phyloP scores from a whole-genome alignment of 2,113 vertebrate species.

The Caloenas nicobarica region DNA sequence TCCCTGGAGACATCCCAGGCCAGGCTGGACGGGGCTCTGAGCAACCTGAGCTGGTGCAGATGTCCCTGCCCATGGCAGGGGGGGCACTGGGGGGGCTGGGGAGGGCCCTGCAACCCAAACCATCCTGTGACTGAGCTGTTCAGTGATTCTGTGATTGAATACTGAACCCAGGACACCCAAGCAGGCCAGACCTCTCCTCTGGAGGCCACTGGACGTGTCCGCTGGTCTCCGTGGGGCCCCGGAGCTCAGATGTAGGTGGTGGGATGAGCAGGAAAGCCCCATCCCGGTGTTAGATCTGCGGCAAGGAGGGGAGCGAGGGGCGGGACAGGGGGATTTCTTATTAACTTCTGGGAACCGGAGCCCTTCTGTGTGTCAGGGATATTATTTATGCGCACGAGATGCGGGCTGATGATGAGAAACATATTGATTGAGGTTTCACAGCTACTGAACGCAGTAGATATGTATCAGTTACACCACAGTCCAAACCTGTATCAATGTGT shows the following conservation, averaged over 20 bases:
- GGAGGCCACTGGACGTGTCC: not conserved
- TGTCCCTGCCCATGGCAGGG: too few species aligned
- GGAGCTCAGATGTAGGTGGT: not conserved
- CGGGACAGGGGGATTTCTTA: not conserved
- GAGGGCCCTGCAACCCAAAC: too few species aligned
- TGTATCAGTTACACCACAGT: conserved; percentile 63
- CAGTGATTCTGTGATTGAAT: too few species aligned
- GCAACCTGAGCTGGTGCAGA: too few species aligned
- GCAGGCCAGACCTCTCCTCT: not conserved
- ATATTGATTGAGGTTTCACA: conserved; percentile 73
- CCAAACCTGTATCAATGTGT: conserved; percentile 73
- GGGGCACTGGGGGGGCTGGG: too few species aligned
- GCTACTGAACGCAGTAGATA: conserved; percentile 61
- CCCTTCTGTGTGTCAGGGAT: not conserved
- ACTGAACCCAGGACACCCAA: accelerated
- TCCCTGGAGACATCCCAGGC: too few species aligned
- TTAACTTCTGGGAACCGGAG: not conserved
- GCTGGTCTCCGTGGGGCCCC: accelerated
- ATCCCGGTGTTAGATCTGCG: accelerated
- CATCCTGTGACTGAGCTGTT: too few species aligned
- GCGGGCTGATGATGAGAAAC: conserved; percentile 62
- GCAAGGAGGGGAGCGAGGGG: not conserved
- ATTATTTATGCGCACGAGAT: conserved; percentile 45
- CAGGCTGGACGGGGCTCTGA: too few species aligned
- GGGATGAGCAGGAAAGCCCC: not conserved